Conservation (phyloP, 2,797 vertebrate species). For the Scomberomorus guttatus region DNA sequence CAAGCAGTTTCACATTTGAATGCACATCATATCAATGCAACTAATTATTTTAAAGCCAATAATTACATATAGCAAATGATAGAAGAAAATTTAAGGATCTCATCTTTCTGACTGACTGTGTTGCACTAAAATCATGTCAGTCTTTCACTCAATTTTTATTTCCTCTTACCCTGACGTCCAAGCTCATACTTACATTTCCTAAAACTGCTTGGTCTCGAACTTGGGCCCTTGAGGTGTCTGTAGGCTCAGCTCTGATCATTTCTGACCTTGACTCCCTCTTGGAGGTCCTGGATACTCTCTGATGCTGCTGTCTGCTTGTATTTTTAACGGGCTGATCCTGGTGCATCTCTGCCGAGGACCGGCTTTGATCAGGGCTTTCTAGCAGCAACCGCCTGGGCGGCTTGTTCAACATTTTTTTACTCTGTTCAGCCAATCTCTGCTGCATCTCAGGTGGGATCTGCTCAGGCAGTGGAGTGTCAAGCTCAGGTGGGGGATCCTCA, state of each 20-base stretch:
- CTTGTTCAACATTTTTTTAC: constrained; percentile 56
- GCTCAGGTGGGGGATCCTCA: constrained; percentile 82
- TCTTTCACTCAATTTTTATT: neutral
- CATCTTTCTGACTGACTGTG: neutral
- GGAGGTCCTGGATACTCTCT: constrained; percentile 44
- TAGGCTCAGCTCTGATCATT: constrained; percentile 23
- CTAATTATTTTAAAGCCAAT: neutral
- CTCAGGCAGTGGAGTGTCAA: constrained; percentile 73
- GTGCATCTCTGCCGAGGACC: constrained; percentile 30
- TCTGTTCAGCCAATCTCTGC: constrained; percentile 49
- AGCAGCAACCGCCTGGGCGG: constrained; percentile 45
- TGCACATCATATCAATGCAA: neutral
- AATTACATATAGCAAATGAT: neutral
- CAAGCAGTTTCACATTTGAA: constrained; percentile 26
- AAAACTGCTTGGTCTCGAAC: constrained; percentile 30
- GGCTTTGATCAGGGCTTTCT: constrained; percentile 50
- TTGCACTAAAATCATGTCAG: neutral
- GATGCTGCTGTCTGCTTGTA: constrained; percentile 53
- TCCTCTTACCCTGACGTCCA: constrained; percentile 56
- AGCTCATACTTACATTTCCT: constrained; percentile 35
- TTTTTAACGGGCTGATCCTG: constrained; percentile 45
- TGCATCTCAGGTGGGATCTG: constrained; percentile 72
- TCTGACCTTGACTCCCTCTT: constrained; percentile 53
- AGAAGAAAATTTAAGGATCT: neutral
- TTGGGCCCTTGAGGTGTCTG: constrained; percentile 38